phyloP scores from a whole-genome alignment of 1,140 invertebrate genomes.

The Oreohelix idahoensis region DNA sequence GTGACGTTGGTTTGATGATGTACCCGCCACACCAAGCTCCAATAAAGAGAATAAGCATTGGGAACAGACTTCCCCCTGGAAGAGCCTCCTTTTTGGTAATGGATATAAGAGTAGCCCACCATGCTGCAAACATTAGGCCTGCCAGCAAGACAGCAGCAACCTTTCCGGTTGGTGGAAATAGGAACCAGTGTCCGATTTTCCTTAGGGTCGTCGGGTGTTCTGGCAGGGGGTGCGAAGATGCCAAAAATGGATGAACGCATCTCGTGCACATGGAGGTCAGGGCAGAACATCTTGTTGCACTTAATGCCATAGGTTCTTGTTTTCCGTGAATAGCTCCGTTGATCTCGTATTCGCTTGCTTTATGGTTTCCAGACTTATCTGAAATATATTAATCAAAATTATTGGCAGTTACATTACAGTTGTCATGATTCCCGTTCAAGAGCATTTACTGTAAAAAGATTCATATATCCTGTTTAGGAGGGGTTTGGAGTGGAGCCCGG shows the following conservation, averaged over 20 bases:
- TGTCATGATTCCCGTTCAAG: too few species aligned
- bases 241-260: slow-evolving; percentile 44
- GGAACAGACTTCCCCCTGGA: slow-evolving; percentile 84
- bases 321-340: not conserved
- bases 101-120: slow-evolving; percentile 83
- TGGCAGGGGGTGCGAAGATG: slow-evolving; percentile 57
- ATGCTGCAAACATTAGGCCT: slow-evolving; percentile 74
- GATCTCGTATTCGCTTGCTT: not conserved
- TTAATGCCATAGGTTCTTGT: not conserved
- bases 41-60: slow-evolving; percentile 78
- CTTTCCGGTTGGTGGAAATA: slow-evolving; percentile 65
- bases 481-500: too few species aligned
- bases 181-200: slow-evolving; percentile 51
- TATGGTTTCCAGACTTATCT: not conserved
- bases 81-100: slow-evolving; percentile 84
- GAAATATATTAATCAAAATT: not conserved
- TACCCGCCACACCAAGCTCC: slow-evolving; percentile 85
- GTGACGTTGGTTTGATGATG: slow-evolving; percentile 81
- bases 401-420: too few species aligned
- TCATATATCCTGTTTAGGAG: too few species aligned
- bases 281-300: not conserved
- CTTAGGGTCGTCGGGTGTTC: slow-evolving; percentile 47
- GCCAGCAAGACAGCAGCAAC: slow-evolving; percentile 56
- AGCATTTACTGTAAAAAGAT: too few species aligned
- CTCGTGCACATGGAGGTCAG: not conserved